Evolutionary conservation across 2,888 invertebrate genomes (phyloP).

Genomic region (Dolichopus griseipennis): DNA sequence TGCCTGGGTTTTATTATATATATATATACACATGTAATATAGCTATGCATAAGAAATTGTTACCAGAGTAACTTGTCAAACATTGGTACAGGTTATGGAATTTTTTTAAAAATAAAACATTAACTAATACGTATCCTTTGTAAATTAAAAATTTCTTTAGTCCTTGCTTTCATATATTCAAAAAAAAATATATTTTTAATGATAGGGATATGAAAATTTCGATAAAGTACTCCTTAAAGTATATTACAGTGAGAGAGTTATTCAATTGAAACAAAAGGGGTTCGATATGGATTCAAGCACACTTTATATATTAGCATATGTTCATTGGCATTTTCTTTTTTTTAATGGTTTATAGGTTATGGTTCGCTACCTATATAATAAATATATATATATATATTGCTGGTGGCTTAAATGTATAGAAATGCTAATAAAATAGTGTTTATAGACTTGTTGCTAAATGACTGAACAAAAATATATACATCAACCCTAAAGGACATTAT

Average conservation of each 20-base stretch:
- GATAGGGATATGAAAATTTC: too few relatives aligned
- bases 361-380: not conserved
- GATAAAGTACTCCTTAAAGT: too few relatives aligned
- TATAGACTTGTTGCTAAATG: constrained; percentile 2
- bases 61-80: not conserved
- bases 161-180: not conserved
- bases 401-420: not conserved
- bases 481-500: not conserved
- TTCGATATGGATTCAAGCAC: not conserved
- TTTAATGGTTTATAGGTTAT: not conserved
- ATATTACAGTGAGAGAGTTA: too few relatives aligned
- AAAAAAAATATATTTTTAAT: too few relatives aligned
- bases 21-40: too few relatives aligned
- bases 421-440: not conserved
- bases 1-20: too few relatives aligned
- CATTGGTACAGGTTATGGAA: not conserved
- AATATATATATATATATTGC: not conserved
- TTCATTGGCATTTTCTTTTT: too few relatives aligned
- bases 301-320: not conserved
- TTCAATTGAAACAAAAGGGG: not conserved
- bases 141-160: not conserved
- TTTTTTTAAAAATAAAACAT: not conserved
- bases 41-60: too few relatives aligned
- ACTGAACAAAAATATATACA: not conserved
- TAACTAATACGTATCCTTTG: not conserved